Conservation (phyloP, 1,140 invertebrate genomes). For the Dryas iulia region DNA sequence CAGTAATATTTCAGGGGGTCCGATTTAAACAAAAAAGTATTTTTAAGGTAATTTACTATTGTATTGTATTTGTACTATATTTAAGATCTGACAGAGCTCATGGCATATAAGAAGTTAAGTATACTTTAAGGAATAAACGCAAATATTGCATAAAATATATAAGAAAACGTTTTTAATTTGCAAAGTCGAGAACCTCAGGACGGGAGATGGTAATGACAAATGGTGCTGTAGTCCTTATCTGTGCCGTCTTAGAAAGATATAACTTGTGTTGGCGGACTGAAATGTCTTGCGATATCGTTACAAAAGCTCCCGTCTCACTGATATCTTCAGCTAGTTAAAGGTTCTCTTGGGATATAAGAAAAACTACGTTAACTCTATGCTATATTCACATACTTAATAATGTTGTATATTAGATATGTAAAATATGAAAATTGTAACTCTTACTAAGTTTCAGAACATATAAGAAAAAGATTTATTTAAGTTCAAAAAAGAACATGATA, state of each 20-base stretch:
- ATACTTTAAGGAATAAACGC: not conserved
- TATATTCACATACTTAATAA: not conserved
- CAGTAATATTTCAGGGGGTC: too few relatives aligned
- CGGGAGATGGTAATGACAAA: slow-evolving; percentile 52
- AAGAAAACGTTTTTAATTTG: not conserved
- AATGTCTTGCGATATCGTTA: slow-evolving; percentile 56
- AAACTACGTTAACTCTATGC: not conserved
- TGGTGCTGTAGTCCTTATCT: slow-evolving; percentile 52
- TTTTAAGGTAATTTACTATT: too few relatives aligned
- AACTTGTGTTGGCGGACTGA: slow-evolving; percentile 41
- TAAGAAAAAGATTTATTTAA: too few relatives aligned
- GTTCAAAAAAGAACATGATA: too few relatives aligned
- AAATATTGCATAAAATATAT: not conserved
- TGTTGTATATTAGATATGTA: too few relatives aligned
- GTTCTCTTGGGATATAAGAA: slow-evolving; percentile 29
- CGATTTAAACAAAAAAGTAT: too few relatives aligned
- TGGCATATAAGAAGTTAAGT: too few relatives aligned
- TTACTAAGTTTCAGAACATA: too few relatives aligned
- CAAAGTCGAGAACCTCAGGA: not conserved
- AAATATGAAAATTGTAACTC: too few relatives aligned
- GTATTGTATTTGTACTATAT: too few relatives aligned
- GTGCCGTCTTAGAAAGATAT: slow-evolving; percentile 49
- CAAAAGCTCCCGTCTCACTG: slow-evolving; percentile 46
- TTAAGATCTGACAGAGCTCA: too few relatives aligned
- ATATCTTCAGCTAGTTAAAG: slow-evolving; percentile 13